Evolutionary conservation across 2,797 vertebrate genomes (phyloP), one percentile per base, ranked within the genome.

Genomic region (Helarctos malayanus): DNA sequence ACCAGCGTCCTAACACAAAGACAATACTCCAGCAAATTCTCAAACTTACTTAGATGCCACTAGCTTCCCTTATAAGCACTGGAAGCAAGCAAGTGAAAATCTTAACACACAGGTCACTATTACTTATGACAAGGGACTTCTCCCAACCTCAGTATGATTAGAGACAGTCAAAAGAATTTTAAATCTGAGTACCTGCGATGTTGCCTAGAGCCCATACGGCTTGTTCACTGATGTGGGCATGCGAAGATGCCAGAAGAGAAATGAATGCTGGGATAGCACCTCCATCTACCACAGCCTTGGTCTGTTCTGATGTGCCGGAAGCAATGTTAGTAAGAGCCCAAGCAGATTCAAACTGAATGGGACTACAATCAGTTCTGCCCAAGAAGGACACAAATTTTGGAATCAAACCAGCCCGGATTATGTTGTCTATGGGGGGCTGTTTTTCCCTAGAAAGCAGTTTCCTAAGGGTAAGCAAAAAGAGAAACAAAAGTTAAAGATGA

Each of bases 301-400:
- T 99, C 98, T 99, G 99, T 13, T 99, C 99, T 0, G 99, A 99
- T 0, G 99, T 99, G 83, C 99, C 99, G 1, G 99, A 99, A 35
- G 99, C 99, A 0, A 99, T 99, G 98, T 99, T 99, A 41, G 99
- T 99, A 95, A 99, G 99, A 0, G 99, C 99, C 99, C 99, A 99
- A 63, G 99, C 99, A 9, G 99, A 99, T 97, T 99, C 99, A 54
- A 99, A 99, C 98, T 99, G 99, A 97, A 99, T 99, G 0, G 99
- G 99, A 15, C 99, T 99, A 69, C 99, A 99, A 19, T 99, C 99
- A 0, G 57, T 92, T 98, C 98, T 97, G 1, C 98, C 98, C 98
- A 99, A 98, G 97, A 99, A 99, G 5, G 98, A 97, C 11, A 99
- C 99, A 21, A 99, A 99, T 97, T 99, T 99, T 0, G 99, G 98